Evolutionary conservation across 1,140 invertebrate species (phyloP).

Genomic region (Monochamus saltuarius): DNA sequence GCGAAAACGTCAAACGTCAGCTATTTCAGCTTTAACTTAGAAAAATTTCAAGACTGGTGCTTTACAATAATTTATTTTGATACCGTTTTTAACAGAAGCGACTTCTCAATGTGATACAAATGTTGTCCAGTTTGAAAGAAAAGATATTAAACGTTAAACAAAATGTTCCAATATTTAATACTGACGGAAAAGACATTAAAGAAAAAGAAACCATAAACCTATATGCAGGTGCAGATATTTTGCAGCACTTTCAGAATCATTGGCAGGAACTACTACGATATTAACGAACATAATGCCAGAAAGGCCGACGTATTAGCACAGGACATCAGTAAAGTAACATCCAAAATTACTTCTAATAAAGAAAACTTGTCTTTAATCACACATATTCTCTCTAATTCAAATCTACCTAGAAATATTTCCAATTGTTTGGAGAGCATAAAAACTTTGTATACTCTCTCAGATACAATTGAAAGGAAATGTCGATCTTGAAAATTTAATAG

Average conservation of each 20-base stretch:
- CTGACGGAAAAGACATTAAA: conserved; percentile 21
- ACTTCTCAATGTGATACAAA: conserved; percentile 8
- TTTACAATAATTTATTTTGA: too few relatives aligned
- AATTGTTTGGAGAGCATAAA: conserved; percentile 62
- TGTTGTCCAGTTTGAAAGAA: conserved; percentile 45
- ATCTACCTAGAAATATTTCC: conserved; percentile 60
- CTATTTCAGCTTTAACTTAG: too few relatives aligned
- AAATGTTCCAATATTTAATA: conserved; percentile 36
- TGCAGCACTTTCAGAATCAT: conserved; percentile 63
- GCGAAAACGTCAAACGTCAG: background rate
- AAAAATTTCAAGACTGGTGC: too few relatives aligned
- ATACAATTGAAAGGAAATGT: conserved; percentile 63
- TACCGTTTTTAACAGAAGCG: too few relatives aligned
- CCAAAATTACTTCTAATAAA: conserved; percentile 58
- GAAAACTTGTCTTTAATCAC: conserved; percentile 57
- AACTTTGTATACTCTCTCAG: conserved; percentile 61
- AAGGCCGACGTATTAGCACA: conserved; percentile 60
- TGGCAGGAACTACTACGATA: conserved; percentile 66
- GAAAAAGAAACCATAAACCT: conserved; percentile 53
- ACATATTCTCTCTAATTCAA: conserved; percentile 57
- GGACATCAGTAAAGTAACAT: conserved; percentile 58
- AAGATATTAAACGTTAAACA: conserved; percentile 44
- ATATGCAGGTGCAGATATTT: conserved; percentile 60
- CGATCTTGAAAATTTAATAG: conserved; percentile 64
- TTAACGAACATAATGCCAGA: conserved; percentile 64